phyloP scores from a whole-genome alignment of 1,140 invertebrate genomes.

The Piezodorus guildinii region DNA sequence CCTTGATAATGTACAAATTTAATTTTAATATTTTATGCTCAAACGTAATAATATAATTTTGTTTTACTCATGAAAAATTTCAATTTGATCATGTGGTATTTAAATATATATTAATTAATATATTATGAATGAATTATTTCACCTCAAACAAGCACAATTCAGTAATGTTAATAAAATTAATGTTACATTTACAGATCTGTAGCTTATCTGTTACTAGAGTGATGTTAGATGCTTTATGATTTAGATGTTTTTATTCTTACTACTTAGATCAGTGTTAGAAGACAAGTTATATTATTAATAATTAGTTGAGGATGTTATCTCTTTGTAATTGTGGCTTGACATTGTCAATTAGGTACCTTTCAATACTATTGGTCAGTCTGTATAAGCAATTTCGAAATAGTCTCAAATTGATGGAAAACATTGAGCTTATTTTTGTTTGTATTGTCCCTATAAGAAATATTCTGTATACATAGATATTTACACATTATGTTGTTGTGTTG shows the following conservation, averaged over 20 bases:
- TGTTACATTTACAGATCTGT: background rate
- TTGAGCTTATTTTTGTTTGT: constrained; percentile 9
- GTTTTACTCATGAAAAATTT: background rate
- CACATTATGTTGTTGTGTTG: background rate
- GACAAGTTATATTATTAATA: background rate
- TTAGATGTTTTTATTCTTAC: constrained; percentile 11
- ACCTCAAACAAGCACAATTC: constrained; percentile 3
- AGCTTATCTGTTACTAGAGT: background rate
- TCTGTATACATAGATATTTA: background rate
- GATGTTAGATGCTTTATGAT: constrained; percentile 8
- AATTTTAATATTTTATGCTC: constrained; percentile 10
- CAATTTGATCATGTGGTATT: background rate
- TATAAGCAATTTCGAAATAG: background rate
- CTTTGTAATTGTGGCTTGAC: constrained; percentile 9
- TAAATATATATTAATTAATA: background rate
- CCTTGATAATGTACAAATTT: constrained; percentile 13
- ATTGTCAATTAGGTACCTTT: constrained; percentile 10
- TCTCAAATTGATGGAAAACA: background rate
- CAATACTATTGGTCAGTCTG: background rate
- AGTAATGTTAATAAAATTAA: background rate
- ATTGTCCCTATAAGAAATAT: constrained; percentile 2
- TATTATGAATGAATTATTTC: constrained; percentile 4
- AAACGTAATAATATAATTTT: constrained; percentile 2
- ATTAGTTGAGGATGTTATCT: constrained; percentile 11
- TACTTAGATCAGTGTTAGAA: constrained; percentile 4